Evolutionary conservation across 2,888 invertebrate species (phyloP), one percentile per base, ranked within the genome.

Genomic region (Linnaemya tessellans): DNA sequence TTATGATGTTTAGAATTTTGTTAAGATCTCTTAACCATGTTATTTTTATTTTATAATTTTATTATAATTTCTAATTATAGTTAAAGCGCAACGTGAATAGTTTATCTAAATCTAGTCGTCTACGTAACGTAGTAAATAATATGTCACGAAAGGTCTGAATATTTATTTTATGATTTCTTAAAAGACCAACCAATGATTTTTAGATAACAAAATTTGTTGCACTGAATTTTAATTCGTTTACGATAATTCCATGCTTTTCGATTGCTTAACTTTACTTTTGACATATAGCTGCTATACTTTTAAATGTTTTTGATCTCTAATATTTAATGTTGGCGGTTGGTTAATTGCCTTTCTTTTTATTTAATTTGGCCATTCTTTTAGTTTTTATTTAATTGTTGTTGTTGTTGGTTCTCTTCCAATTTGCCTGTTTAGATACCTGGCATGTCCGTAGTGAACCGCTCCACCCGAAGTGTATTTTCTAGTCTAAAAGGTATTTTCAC

Each of bases 111-210:
- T 93, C 94, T 91, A 95, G 94, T 93, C 94, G 94, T 89, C 94
- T 96, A 92, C 93, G 94, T 93, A 94, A 94, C 93, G 95, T 95
- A 89, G 94, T 95, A 89, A 92, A 94, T 92, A 95, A 94, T 93
- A 93, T 95, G 92, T 94, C 95, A 60, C 91, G 93, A 92, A 95
- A 95, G 95, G 95, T 95, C 89, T 90, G 92, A 80, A 83, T 49
- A 11, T 58, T 62, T 54, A 75, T 79, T 84, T 78, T 77, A 75
- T 56, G 62, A 65, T 82, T 58, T 62, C 77, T 74, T 70, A 67
- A 49, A 73, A 77, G 70, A 49, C 67, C 73, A 70, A 60, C 51
- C 78, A 10, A 51, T 4, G 56, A 22, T 58, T 62, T 62, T 49
- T 70, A n/a, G 75, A 74, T 38, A 51, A 68, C 68, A 81, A 75